phyloP scores from a whole-genome alignment of 2,888 invertebrate species.

The Epinotia nisella region DNA sequence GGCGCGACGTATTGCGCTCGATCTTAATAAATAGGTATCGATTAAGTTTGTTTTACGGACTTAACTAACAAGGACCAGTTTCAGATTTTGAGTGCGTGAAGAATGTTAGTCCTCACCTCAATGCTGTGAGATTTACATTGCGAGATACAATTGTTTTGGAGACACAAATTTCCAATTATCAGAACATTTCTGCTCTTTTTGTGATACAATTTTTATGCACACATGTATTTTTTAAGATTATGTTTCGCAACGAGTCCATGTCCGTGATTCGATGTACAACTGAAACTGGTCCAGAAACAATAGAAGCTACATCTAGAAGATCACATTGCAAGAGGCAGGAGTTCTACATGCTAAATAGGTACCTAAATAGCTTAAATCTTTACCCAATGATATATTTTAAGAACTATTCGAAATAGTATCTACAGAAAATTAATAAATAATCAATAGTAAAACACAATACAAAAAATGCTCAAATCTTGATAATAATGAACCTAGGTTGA shows the following conservation, averaged over 20 bases:
- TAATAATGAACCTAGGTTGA: slow-evolving; percentile 4
- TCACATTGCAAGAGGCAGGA: slow-evolving; percentile 78
- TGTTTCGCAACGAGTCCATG: background rate
- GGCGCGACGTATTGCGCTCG: slow-evolving; percentile 6
- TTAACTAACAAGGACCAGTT: slow-evolving; percentile 41
- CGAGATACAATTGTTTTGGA: background rate
- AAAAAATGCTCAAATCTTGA: background rate
- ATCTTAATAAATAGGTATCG: slow-evolving; percentile 17
- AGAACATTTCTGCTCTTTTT: background rate
- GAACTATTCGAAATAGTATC: background rate
- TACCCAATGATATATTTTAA: slow-evolving; percentile 2
- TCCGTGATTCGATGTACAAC: slow-evolving; percentile 32
- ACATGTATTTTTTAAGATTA: background rate
- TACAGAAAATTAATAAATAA: background rate
- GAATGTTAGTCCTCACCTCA: background rate
- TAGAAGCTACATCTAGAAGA: slow-evolving; percentile 72
- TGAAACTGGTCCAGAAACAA: slow-evolving; percentile 58
- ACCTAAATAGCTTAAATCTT: no score
- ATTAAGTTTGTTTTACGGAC: slow-evolving; percentile 19
- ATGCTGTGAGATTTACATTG: background rate
- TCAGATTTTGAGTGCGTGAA: slow-evolving; percentile 12
- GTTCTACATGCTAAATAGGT: slow-evolving; percentile 52
- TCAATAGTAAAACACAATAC: background rate
- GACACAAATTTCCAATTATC: background rate
- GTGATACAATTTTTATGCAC: background rate